A percentile compares a stretch with the other conserved stretches of the same genome.
Conservation (phyloP, 2,888 invertebrate genomes). For the Drosophila cognata region DNA sequence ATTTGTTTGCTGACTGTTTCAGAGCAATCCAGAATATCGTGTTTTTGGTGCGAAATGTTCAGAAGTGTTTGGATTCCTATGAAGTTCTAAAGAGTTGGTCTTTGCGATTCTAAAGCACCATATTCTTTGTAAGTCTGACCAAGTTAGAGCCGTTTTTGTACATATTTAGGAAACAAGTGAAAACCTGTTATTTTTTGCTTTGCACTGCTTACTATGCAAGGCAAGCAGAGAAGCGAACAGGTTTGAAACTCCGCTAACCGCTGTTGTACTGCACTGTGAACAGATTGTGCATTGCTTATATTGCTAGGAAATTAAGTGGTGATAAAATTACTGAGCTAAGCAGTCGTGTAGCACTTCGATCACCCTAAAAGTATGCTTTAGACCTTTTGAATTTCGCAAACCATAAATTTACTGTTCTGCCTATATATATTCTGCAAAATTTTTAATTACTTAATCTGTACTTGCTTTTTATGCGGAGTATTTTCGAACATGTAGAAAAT, state of each 20-base stretch:
- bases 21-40: not conserved
- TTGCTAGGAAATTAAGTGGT: not conserved
- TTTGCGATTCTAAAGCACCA: not conserved
- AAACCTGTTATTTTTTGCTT: not conserved
- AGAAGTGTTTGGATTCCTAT: not conserved
- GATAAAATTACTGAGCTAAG: not conserved
- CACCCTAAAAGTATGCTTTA: not conserved
- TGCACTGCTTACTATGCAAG: not conserved
- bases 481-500: not conserved
- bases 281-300: not conserved
- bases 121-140: not conserved
- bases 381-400: not conserved
- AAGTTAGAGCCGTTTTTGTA: not conserved
- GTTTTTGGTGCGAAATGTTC: not conserved
- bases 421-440: not conserved
- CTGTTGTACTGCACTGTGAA: not conserved
- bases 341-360: not conserved
- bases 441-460: not conserved
- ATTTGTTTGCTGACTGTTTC: not conserved
- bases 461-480: not conserved
- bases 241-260: not conserved
- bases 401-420: not conserved
- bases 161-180: not conserved
- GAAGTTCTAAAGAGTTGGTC: not conserved
- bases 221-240: not conserved